A percentile compares a stretch with the other conserved stretches of the same genome.
Evolutionary conservation across 2,888 invertebrate species (phyloP).

Genomic region (Pollenia griseotomentosa): DNA sequence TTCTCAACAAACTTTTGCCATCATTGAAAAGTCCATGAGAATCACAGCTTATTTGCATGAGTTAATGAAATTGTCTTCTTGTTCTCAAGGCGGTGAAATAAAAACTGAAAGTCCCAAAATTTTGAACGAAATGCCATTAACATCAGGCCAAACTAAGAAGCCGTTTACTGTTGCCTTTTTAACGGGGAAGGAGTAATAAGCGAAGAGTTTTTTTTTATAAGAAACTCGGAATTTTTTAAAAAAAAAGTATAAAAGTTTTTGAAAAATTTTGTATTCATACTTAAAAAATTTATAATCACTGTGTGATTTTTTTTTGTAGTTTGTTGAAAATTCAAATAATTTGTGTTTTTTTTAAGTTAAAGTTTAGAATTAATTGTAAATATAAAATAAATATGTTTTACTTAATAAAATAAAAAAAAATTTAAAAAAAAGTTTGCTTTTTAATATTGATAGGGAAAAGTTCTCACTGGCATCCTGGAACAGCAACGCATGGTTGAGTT

Average conservation of each 20-base stretch:
- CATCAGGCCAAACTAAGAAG: conserved; percentile 56
- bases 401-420: too few relatives aligned
- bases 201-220: not conserved
- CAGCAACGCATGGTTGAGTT: too few relatives aligned
- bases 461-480: too few relatives aligned
- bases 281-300: conserved; percentile 59
- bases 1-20: conserved; percentile 74
- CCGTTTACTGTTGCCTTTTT: conserved; percentile 78
- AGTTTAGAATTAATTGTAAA: too few relatives aligned
- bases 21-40: conserved; percentile 78
- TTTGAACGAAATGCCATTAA: conserved; percentile 13
- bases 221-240: not conserved
- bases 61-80: conserved; percentile 73
- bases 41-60: conserved; percentile 78
- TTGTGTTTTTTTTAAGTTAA: too few relatives aligned
- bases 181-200: conserved; percentile 72
- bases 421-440: too few relatives aligned
- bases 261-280: not conserved
- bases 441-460: too few relatives aligned
- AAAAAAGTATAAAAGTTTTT: not conserved
- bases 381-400: too few relatives aligned
- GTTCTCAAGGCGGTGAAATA: not conserved
- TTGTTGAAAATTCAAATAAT: too few relatives aligned
- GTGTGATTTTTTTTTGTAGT: conserved; percentile 47
- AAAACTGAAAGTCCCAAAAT: not conserved